Conservation (phyloP, 30 jellyfish, hydroid and myxozoan species). For the Aurelia aurita complex sp. Pacific region DNA sequence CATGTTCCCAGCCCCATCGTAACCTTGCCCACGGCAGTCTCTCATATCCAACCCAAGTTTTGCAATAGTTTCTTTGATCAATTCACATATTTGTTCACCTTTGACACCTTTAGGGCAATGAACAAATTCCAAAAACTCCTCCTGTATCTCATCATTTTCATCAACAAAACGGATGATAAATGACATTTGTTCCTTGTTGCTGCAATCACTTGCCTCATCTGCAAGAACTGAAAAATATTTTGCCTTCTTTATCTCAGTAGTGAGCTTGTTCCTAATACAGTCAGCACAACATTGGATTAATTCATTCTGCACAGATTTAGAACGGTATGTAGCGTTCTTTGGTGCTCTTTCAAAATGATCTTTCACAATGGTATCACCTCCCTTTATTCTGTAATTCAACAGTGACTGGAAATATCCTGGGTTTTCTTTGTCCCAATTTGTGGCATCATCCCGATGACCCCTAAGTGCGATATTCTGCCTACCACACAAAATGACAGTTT, state of each 20-base stretch:
- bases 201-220: no score
- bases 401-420: conserved; percentile 17
- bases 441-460: conserved; percentile 63
- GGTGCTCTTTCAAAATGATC: not conserved
- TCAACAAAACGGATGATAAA: conserved; percentile 26
- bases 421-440: conserved; percentile 10
- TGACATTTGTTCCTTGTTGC: no score
- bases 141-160: not conserved
- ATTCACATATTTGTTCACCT: conserved; percentile 1
- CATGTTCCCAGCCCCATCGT: not conserved
- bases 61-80: not conserved
- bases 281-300: conserved; percentile 1
- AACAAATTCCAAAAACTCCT: conserved; percentile 32
- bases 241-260: not conserved
- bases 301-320: not conserved
- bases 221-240: not conserved
- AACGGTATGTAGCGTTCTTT: conserved; percentile 11
- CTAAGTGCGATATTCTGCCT: conserved; percentile 29
- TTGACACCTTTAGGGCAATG: conserved; percentile 10
- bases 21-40: conserved; percentile 62
- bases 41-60: conserved; percentile 40
- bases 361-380: conserved; percentile 6
- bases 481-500: conserved; percentile 37
- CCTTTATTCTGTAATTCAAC: not conserved
- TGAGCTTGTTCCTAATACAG: not conserved